Base-by-base conservation (phyloP, 2,888 invertebrate species). In the Lepidocyrtinus sp. region DNA sequence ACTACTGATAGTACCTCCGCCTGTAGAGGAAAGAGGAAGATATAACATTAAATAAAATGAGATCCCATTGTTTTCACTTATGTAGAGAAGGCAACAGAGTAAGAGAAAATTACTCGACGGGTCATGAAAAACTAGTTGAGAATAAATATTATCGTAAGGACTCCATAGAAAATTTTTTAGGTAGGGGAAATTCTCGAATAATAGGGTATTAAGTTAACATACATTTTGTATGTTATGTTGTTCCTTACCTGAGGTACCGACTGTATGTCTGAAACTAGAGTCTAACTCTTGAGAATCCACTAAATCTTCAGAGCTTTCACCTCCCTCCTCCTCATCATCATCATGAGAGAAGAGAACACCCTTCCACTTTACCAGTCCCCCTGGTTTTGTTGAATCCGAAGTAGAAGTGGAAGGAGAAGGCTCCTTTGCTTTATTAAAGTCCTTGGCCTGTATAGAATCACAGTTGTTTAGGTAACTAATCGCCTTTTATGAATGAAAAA, bases 351-450 rank as follows among this genome's bases (percentile, higher is more conserved):
- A 91, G 84, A 93, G 92, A 63, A 93, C 92, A 67, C 93, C 94
- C 89, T 94, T 94, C 94, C 94, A 94, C 90, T 94, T 94, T 87
- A 93, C 91, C 87, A 94, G 89, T 68, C 92, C 92, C 19, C 82
- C 83, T 21, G 76, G 36, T 46, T 80, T 82, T 36, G 65, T 73
- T 46, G 82, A 81, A 1, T 75, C 79, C 1, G 82, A 81, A 0
- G 80, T 75, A 17, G 81, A 77, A 1, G 75, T 68, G n/a, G 82
- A 75, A 45, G 83, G 78, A 1, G 83, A 69, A 2, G 75, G 73
- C 15, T 82, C 81, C 17, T 75, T 72, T 26, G 61, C 3, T 59
- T 77, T 63, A 3, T n/a, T 77, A 55, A 69, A 61, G 27, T 75
- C 74, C 19, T 80, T 80, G 5, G 36, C 36, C 36, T 36, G 36